Conservation (phyloP, 2,113 vertebrate species). For the Gadus macrocephalus region DNA sequence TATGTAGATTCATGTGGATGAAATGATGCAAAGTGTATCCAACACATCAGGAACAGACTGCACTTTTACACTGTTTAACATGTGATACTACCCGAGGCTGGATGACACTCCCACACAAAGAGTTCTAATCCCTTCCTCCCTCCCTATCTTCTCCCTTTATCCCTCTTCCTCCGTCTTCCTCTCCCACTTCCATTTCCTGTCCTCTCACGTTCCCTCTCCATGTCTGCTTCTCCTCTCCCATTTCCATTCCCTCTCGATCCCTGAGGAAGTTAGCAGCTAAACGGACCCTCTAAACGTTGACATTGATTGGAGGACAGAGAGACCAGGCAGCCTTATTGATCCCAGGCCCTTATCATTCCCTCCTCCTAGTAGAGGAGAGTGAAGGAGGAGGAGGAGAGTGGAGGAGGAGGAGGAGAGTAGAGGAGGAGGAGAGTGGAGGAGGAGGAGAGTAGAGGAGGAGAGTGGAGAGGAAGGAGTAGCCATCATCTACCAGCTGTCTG, state of each 20-base stretch:
- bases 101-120: not conserved
- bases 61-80: too few species aligned
- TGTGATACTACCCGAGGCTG: too few species aligned
- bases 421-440: not conserved
- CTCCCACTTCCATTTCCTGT: not conserved
- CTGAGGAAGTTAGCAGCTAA: constrained; percentile 55
- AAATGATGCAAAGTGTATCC: too few species aligned
- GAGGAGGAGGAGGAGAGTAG: not conserved
- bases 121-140: constrained; percentile 3
- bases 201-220: constrained; percentile 11
- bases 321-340: constrained; percentile 69
- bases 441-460: too few species aligned
- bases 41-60: too few species aligned
- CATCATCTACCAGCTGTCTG: not conserved
- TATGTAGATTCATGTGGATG: too few species aligned
- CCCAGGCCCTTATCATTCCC: constrained; percentile 52
- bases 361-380: constrained; percentile 1
- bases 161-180: constrained; percentile 8
- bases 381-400: not conserved
- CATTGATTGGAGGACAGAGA: constrained; percentile 61
- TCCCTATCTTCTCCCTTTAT: not conserved
- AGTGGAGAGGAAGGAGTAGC: constrained; percentile 18
- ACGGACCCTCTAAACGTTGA: constrained; percentile 65
- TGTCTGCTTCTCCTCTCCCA: constrained; percentile 18
- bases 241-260: constrained; percentile 39